Base-by-base conservation (phyloP, 2,797 vertebrate genomes). In the Nasua narica region DNA sequence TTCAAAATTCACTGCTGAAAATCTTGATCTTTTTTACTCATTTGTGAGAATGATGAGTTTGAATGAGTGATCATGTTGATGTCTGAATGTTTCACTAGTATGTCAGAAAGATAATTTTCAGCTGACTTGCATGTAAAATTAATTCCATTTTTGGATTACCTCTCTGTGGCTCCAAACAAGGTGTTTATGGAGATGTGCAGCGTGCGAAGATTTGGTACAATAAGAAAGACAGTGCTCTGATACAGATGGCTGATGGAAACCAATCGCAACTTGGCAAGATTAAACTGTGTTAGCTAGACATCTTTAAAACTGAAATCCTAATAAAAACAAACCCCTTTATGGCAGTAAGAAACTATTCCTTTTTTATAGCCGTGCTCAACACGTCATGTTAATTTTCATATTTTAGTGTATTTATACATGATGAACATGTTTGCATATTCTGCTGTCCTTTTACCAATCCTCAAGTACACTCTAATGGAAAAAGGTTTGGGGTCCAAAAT, bases 191-290 rank as follows among this genome's bases (percentile, higher is more conserved):
- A 89, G 99, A 99, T 98, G 99, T 99, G 98, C 99, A 99, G 98
- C 99, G 99, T 94, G 99, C 99, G 99, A 99, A 99, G 99, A 99
- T 99, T 98, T 99, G 99, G 81, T 99, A 99, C 99, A n/a, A n/a
- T n/a, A n/a, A n/a, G n/a, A n/a, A n/a, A n/a, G n/a, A n/a, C n/a
- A n/a, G n/a, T n/a, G n/a, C n/a, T n/a, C n/a, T n/a, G n/a, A n/a
- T n/a, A n/a, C n/a, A n/a, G n/a, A n/a, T n/a, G n/a, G n/a, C n/a
- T n/a, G n/a, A n/a, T n/a, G n/a, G n/a, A n/a, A n/a, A n/a, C n/a
- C n/a, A n/a, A n/a, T n/a, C n/a, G n/a, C n/a, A n/a, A n/a, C n/a
- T n/a, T n/a, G n/a, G n/a, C n/a, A n/a, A n/a, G n/a, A n/a, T n/a
- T n/a, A n/a, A n/a, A n/a, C n/a, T n/a, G n/a, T n/a, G n/a, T n/a